These are phyloP conservation scores for Trididemnum miniatum DNA, from an alignment of 23 tunicate species.

Conservation along the genomic window DNA sequence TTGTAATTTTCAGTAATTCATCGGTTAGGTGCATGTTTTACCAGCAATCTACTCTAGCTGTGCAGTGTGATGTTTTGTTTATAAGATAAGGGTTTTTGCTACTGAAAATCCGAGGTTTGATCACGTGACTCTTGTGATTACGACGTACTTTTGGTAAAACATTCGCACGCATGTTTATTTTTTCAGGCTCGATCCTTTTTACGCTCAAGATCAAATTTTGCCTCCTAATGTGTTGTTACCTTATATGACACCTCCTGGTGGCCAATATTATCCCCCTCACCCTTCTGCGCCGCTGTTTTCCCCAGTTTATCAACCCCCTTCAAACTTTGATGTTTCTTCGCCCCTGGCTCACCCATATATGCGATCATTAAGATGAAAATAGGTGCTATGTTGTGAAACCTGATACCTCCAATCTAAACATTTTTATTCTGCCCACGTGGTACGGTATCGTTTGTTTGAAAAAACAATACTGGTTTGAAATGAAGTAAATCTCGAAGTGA, in stretches of 20 bases:
- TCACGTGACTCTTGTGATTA: no score
- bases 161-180: no score
- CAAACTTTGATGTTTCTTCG: not conserved
- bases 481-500: no score
- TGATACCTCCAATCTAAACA: no score
- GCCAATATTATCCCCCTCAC: slow-evolving; percentile 56
- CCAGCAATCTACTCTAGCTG: not conserved
- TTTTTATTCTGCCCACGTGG: no score
- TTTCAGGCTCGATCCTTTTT: slow-evolving; percentile 22
- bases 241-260: slow-evolving; percentile 28
- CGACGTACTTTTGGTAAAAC: no score
- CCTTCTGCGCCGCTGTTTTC: slow-evolving; percentile 45
- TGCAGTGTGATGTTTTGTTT: not conserved
- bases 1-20: no score
- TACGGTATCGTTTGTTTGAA: no score
- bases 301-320: slow-evolving; percentile 35
- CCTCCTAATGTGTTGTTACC: slow-evolving; percentile 41
- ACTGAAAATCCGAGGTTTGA: no score
- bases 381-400: no score
- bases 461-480: no score
- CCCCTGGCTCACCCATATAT: not conserved
- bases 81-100: not conserved
- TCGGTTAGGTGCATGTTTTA: no score
- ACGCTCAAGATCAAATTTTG: slow-evolving; percentile 34
- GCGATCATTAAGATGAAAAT: not conserved